Evolutionary conservation across 2,888 invertebrate species (phyloP), one percentile per base, ranked within the genome.

Genomic region (Thymelicus sylvestris): DNA sequence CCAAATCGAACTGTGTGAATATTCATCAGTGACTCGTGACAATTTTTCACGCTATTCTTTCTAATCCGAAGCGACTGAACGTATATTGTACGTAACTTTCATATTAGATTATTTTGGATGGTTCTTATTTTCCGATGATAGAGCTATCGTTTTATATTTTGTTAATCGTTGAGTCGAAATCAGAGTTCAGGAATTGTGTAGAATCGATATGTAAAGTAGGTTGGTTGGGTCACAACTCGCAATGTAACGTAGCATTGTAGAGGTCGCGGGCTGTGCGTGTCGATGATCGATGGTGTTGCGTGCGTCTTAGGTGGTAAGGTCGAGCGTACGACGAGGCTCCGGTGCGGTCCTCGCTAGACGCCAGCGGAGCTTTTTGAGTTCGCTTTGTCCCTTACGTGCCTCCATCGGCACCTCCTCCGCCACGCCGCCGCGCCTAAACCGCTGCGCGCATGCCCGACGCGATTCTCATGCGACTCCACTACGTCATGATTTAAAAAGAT

Each of bases 221-320:
- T 86, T 83, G 81, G 77, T 79, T 79, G 83, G 78, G 80, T 79
- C 83, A 81, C 84, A 83, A 81, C 85, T 79, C 83, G 81, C 84
- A 83, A 81, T 84, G 83, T 83, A 81, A 86, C 83, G 84, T 86
- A 83, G 83, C 80, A 62, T 72, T 71, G 74, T 75, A 72, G 76
- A 78, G 78, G 79, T 77, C 76, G 77, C 73, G 73, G 69, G 74
- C 70, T 76, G 84, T 88, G 90, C 91, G 89, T 91, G 91, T 79
- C 83, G 81, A 83, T 88, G 88, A 89, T 88, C 87, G 88, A 88
- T 90, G 88, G 81, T 83, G 78, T 88, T 85, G 89, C 90, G 90
- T 89, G 86, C 79, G 82, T 82, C 77, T 78, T 75, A 74, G 78
- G 76, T 76, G 79, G 81, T 82, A 84, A 84, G 84, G 83, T 82